Percentiles rank a stretch among this genome's conserved stretches.
Evolutionary conservation across 2,888 invertebrate genomes (phyloP).

Genomic region (Disparrhopalites patrizii): DNA sequence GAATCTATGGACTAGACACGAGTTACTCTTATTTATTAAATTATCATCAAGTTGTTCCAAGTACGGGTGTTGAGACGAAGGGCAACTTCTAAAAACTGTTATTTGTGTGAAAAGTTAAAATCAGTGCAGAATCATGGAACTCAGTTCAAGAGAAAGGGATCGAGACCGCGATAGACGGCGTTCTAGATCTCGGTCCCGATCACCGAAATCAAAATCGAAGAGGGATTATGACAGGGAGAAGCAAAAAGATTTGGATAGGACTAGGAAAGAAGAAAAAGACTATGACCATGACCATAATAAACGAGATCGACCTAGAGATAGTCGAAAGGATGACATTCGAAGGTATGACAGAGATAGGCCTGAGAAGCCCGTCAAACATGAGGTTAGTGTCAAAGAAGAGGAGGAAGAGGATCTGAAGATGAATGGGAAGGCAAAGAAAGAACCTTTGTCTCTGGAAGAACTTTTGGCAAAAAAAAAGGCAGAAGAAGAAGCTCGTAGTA

Average conservation of each 20-base stretch:
- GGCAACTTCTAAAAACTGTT: no score
- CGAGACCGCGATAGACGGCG: constrained; percentile 12
- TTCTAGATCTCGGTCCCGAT: constrained; percentile 32
- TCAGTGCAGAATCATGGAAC: background rate
- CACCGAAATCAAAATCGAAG: constrained; percentile 21
- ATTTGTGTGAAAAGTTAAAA: no score
- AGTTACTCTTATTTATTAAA: no score
- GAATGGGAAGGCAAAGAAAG: constrained; percentile 57
- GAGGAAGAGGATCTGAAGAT: constrained; percentile 50
- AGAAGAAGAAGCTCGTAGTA: constrained; percentile 88
- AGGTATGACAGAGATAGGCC: background rate
- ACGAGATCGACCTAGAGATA: constrained; percentile 3
- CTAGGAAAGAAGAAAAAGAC: constrained; percentile 29
- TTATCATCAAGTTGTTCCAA: no score
- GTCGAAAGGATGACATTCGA: constrained; percentile 11
- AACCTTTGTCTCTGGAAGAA: constrained; percentile 94
- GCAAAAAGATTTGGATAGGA: background rate
- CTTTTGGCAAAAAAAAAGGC: constrained; percentile 91
- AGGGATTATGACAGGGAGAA: background rate
- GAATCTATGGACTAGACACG: no score
- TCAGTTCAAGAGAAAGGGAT: background rate
- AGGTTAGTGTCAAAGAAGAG: constrained; percentile 51
- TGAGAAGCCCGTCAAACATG: background rate
- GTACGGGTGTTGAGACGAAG: no score
- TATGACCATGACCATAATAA: constrained; percentile 22